Evolutionary conservation across 2,113 vertebrate species (phyloP).

Genomic region (Myotis brandtii): DNA sequence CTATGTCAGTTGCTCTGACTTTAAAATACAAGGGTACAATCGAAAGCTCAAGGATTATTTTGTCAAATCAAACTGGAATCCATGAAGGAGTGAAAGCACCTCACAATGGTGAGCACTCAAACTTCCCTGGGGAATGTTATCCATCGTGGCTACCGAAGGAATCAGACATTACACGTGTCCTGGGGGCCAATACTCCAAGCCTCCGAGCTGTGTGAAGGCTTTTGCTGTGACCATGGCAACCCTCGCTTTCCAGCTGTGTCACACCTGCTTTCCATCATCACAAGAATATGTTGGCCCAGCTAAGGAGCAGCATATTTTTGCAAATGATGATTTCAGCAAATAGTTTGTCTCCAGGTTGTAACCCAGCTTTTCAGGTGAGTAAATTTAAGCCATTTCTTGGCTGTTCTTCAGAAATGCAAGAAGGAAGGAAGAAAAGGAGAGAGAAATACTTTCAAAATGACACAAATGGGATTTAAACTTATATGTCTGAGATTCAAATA

Average conservation of each 20-base stretch:
- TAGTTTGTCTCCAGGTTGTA: neutral
- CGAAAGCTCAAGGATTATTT: neutral
- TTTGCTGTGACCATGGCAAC: constrained; percentile 62
- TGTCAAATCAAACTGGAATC: constrained; percentile 30
- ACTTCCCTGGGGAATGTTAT: neutral
- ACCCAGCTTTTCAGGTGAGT: neutral
- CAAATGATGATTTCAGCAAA: constrained; percentile 55
- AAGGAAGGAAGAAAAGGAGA: neutral
- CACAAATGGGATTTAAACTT: neutral
- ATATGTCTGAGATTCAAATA: constrained; percentile 8
- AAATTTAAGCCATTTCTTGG: neutral
- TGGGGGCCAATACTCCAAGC: constrained; percentile 57
- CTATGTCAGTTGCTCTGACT: neutral
- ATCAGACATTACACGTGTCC: neutral
- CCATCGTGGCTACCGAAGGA: neutral
- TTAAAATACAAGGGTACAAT: constrained; percentile 5
- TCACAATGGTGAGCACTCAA: neutral
- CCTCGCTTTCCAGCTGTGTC: constrained; percentile 61
- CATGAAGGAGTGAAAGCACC: neutral
- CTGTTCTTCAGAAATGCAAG: neutral
- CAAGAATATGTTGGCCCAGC: neutral
- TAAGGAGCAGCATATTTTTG: constrained; percentile 42
- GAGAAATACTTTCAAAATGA: constrained; percentile 17
- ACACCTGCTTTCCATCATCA: constrained; percentile 65
- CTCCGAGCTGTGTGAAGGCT: constrained; percentile 25